Conservation (phyloP, 2,113 vertebrate species). For the Oceanodroma tethys region DNA sequence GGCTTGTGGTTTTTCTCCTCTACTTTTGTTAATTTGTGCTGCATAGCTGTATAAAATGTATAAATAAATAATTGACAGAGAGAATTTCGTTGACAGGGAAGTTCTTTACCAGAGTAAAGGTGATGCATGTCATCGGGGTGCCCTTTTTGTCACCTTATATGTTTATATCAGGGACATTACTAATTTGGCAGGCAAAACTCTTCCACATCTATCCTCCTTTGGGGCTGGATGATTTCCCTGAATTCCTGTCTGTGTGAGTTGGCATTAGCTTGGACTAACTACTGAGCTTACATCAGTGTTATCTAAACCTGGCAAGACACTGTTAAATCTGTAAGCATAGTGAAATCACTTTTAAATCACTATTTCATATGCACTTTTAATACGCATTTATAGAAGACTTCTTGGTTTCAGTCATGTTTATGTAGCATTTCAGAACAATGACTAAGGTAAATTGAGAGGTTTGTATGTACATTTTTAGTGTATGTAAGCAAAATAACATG, state of each 20-base stretch:
- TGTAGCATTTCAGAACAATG: not conserved
- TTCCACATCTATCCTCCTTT: slow-evolving; percentile 2
- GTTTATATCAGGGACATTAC: not conserved
- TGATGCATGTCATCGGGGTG: not conserved
- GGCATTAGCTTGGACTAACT: slow-evolving; percentile 1
- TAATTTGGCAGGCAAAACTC: slow-evolving; percentile 47
- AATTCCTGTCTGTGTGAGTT: slow-evolving; percentile 14
- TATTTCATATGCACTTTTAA: not conserved
- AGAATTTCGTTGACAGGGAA: not conserved
- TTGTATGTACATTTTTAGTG: not conserved
- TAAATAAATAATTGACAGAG: not conserved
- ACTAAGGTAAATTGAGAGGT: not conserved
- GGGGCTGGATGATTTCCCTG: slow-evolving; percentile 14
- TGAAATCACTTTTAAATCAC: not conserved
- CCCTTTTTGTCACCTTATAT: slow-evolving; percentile 10
- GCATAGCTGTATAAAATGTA: not conserved
- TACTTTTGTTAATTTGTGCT: not conserved
- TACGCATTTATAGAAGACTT: not conserved
- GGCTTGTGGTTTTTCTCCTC: not conserved
- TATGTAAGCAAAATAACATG: not conserved
- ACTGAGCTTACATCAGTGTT: slow-evolving; percentile 23
- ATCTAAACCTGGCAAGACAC: not conserved
- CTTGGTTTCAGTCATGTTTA: not conserved
- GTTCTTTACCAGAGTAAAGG: not conserved
- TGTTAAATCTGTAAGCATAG: not conserved